Evolutionary conservation across 37 sponge, comb jelly and placozoan species (phyloP).

Genomic region (Halichondria panicea): DNA sequence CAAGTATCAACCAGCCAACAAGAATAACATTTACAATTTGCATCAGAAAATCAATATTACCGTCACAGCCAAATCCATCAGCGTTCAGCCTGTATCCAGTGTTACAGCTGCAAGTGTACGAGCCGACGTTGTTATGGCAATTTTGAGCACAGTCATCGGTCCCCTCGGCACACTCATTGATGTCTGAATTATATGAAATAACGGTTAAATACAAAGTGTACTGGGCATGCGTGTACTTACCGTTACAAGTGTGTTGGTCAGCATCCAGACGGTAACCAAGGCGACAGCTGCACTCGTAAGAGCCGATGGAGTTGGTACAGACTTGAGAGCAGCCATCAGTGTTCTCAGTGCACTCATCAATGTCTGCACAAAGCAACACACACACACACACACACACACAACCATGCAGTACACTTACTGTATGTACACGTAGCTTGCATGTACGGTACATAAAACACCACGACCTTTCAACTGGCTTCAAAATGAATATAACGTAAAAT

Average conservation of each 20-base stretch:
- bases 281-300: constrained; percentile 43
- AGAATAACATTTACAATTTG: too few relatives aligned
- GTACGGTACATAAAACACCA: too few relatives aligned
- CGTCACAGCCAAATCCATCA: constrained; percentile 26
- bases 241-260: constrained; percentile 15
- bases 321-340: constrained; percentile 26
- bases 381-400: too few relatives aligned
- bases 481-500: too few relatives aligned
- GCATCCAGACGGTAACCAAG: constrained; percentile 25
- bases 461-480: too few relatives aligned
- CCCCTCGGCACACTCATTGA: constrained; percentile 27
- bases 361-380: constrained; percentile 22
- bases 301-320: constrained; percentile 50
- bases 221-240: too few relatives aligned
- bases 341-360: constrained; percentile 47
- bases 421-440: too few relatives aligned
- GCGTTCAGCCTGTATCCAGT: constrained; percentile 22
- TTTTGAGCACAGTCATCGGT: constrained; percentile 20
- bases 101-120: constrained; percentile 52
- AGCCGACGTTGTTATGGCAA: constrained; percentile 53
- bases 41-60: too few relatives aligned
- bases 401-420: too few relatives aligned
- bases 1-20: too few relatives aligned
- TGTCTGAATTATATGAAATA: constrained; percentile 22
- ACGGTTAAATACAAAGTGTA: too few relatives aligned